Conservation (phyloP, 2,888 invertebrate species). For the Lacanobia oleracea region DNA sequence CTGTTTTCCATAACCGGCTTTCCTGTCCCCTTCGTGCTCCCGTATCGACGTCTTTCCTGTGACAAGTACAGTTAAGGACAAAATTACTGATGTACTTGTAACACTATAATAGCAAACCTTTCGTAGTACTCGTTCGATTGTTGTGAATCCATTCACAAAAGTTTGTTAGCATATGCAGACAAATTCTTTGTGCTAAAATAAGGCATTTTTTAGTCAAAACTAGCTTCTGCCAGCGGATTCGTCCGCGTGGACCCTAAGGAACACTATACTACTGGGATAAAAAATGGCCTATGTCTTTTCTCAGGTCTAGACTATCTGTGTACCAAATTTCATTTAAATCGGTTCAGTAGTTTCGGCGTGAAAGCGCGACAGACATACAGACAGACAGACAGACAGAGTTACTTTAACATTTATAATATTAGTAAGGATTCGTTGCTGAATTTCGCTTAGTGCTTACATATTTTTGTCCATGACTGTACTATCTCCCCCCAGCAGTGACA, state of each 20-base stretch:
- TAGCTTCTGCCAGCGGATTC: no score
- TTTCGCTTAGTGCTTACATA: background rate
- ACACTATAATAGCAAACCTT: background rate
- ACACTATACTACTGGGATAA: no score
- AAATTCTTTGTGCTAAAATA: background rate
- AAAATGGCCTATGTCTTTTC: no score
- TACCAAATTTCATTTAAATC: no score
- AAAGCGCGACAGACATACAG: no score
- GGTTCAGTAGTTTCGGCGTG: no score
- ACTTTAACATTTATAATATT: no score
- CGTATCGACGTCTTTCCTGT: conserved; percentile 54
- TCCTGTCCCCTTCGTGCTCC: conserved; percentile 49
- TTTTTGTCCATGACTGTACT: conserved; percentile 29
- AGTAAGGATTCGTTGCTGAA: background rate
- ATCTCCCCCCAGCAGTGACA: conserved; percentile 75
- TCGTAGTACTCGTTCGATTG: background rate
- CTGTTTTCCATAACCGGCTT: conserved; percentile 79
- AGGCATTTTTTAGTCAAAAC: background rate
- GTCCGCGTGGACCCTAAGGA: no score
- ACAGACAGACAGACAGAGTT: no score
- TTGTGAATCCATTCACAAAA: background rate
- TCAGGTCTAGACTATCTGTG: no score
- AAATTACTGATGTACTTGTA: background rate
- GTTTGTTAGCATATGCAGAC: background rate
- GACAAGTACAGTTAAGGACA: conserved; percentile 52